Evolutionary conservation across 2,797 vertebrate species (phyloP).

Genomic region (Tarsius wallacei): DNA sequence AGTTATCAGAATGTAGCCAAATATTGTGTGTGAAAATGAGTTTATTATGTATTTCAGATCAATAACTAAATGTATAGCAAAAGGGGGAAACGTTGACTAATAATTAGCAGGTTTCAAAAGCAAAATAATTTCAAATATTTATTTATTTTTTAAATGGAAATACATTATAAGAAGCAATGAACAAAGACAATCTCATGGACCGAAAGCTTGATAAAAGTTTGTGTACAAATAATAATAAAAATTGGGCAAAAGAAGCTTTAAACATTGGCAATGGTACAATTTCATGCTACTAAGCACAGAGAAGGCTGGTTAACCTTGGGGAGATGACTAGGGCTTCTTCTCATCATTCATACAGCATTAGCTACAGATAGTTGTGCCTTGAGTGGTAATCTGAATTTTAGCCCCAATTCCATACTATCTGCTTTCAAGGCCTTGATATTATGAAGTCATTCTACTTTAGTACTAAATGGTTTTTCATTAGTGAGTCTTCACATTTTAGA

Average conservation of each 20-base stretch:
- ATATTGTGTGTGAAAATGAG: background rate
- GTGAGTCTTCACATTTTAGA: constrained; percentile 46
- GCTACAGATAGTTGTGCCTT: background rate
- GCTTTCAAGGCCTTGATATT: constrained; percentile 52
- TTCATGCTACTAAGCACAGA: background rate
- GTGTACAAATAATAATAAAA: constrained; percentile 29
- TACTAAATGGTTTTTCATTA: constrained; percentile 22
- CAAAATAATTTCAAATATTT: constrained; percentile 22
- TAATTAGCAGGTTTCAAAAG: background rate
- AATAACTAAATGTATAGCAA: constrained; percentile 6
- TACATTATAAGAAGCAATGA: background rate
- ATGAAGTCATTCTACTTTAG: constrained; percentile 51
- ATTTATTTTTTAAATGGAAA: constrained; percentile 24
- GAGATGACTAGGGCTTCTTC: background rate
- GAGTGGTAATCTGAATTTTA: constrained; percentile 62
- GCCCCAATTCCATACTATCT: background rate
- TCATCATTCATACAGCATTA: background rate
- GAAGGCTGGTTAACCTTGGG: background rate
- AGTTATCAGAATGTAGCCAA: background rate
- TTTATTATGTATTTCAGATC: constrained; percentile 10
- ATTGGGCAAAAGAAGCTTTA: background rate
- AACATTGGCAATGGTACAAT: background rate
- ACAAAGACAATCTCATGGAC: background rate
- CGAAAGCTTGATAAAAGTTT: constrained; percentile 20
- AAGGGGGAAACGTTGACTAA: background rate